These are phyloP conservation scores for Zaprionus tsacasi DNA, from an alignment of 1,140 invertebrate species.

Conservation along the genomic window DNA sequence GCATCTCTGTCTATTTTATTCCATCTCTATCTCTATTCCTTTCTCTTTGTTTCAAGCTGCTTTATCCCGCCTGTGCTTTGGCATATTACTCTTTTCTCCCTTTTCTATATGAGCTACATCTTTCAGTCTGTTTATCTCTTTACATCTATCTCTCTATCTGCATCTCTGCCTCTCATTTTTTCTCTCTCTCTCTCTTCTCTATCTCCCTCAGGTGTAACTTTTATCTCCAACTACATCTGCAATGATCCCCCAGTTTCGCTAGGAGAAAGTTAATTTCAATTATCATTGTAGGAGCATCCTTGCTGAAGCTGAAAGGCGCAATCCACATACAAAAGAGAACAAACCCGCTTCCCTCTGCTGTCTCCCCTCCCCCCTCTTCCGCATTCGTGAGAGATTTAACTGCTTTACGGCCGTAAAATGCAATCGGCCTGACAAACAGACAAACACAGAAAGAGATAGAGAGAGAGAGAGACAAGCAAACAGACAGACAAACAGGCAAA, in stretches of 20 bases:
- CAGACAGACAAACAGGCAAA: constrained; percentile 3
- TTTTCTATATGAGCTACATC: not conserved
- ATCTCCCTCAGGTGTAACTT: constrained; percentile 13
- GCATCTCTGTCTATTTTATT: not conserved
- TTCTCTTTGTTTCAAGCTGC: too few species aligned
- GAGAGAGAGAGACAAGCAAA: constrained; percentile 32
- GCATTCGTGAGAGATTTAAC: constrained; percentile 69
- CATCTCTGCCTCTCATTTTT: not conserved
- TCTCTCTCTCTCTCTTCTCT: not conserved
- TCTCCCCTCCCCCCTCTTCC: not conserved
- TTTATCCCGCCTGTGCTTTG: too few species aligned
- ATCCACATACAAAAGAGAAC: constrained; percentile 45
- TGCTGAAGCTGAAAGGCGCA: constrained; percentile 41
- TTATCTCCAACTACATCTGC: not conserved
- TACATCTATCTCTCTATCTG: not conserved
- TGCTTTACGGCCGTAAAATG: constrained; percentile 69
- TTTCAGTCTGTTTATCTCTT: not conserved
- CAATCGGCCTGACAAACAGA: constrained; percentile 57
- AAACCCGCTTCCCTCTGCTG: not conserved
- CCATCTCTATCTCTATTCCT: not conserved
- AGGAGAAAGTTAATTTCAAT: constrained; percentile 67
- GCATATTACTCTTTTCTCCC: not conserved
- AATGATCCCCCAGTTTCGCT: constrained; percentile 43
- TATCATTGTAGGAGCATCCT: constrained; percentile 43
- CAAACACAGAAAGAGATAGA: constrained; percentile 43